Evolutionary conservation across 1,140 invertebrate genomes (phyloP).

Genomic region (Helicoverpa zea): DNA sequence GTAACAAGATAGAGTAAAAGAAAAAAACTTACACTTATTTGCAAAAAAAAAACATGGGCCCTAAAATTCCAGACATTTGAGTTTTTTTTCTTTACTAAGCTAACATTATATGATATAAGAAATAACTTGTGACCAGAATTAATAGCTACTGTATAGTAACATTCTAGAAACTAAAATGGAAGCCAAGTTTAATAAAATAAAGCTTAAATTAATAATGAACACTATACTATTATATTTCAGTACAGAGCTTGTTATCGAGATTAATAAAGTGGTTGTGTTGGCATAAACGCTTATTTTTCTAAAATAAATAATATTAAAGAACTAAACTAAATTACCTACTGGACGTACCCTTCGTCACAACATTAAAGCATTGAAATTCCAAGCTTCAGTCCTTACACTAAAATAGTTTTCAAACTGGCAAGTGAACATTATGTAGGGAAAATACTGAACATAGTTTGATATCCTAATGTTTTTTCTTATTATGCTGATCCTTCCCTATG

Average conservation of each 20-base stretch:
- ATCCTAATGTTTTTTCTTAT: not conserved
- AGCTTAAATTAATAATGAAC: not conserved
- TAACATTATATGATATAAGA: no score
- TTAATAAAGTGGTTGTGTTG: not conserved
- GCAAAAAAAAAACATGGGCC: no score
- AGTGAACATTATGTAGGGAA: not conserved
- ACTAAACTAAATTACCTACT: no score
- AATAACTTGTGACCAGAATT: no score
- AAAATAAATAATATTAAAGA: not conserved
- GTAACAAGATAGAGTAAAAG: no score
- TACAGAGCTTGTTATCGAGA: no score
- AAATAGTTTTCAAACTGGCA: constrained; percentile 7
- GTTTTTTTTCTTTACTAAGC: no score
- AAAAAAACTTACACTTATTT: no score
- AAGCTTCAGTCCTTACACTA: not conserved
- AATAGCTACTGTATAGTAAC: not conserved
- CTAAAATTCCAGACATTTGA: no score
- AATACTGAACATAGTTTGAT: not conserved
- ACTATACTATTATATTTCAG: no score
- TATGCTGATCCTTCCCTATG: not conserved
- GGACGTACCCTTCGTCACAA: no score
- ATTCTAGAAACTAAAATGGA: not conserved
- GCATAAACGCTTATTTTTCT: not conserved
- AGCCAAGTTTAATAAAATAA: not conserved
- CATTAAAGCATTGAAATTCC: constrained; percentile 21